phyloP scores from a whole-genome alignment of 2,888 invertebrate genomes.

The Pimpla rufipes region DNA sequence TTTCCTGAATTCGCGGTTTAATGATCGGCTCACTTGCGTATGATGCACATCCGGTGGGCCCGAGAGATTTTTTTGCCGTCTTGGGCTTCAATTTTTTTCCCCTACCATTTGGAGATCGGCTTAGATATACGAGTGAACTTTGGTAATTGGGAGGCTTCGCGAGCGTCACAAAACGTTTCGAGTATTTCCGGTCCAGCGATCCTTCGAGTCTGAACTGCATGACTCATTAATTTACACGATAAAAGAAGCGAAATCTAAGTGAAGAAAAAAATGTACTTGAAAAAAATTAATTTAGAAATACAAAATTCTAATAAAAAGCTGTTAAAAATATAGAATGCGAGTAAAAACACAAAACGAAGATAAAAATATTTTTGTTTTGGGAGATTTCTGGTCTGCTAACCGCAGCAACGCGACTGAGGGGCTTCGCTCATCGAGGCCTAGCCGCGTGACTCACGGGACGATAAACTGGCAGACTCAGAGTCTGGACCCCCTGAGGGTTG shows the following conservation, averaged over 20 bases:
- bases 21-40: not conserved
- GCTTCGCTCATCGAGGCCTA: not conserved
- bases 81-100: conserved; percentile 1
- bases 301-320: too few species aligned
- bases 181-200: not conserved
- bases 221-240: too few species aligned
- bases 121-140: not conserved
- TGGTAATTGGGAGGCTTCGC: not conserved
- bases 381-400: not conserved
- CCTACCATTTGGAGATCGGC: not conserved
- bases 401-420: not conserved
- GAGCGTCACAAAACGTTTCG: not conserved
- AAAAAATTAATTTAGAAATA: not conserved
- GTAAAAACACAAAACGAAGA: not conserved
- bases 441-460: conserved; percentile 25
- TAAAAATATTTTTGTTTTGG: conserved; percentile 1
- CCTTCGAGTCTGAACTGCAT: too few species aligned
- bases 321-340: too few species aligned
- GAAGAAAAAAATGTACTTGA: not conserved
- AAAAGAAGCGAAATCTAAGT: too few species aligned
- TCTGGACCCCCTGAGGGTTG: conserved; percentile 41
- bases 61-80: not conserved
- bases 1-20: not conserved
- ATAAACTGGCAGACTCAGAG: conserved; percentile 28
- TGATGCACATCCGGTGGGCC: conserved; percentile 3